phyloP scores from a whole-genome alignment of 2,888 invertebrate genomes.

The Prenolepis imparis region DNA sequence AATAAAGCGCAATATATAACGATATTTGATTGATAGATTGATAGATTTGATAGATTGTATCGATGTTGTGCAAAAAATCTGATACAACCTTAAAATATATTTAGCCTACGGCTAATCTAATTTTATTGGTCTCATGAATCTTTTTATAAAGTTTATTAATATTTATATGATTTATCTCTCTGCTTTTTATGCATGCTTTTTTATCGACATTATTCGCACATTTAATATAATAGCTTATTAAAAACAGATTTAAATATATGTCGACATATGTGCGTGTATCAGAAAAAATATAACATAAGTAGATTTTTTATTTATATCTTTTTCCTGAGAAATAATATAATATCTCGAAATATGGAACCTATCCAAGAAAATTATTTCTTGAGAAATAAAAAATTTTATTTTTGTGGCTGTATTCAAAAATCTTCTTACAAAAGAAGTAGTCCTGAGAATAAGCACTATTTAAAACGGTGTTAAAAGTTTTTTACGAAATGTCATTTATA shows the following conservation, averaged over 20 bases:
- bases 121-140: neutral
- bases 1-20: neutral
- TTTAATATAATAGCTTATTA: constrained; percentile 10
- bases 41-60: neutral
- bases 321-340: neutral
- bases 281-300: neutral
- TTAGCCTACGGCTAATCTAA: neutral
- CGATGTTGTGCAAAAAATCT: neutral
- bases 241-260: neutral
- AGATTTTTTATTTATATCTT: neutral
- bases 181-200: neutral
- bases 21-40: too few species aligned
- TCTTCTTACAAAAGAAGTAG: neutral
- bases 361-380: neutral
- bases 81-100: neutral
- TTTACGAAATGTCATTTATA: neutral
- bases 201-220: neutral
- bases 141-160: constrained; percentile 29
- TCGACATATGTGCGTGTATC: neutral
- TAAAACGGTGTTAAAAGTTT: neutral
- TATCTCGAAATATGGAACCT: neutral
- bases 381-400: constrained; percentile 24
- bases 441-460: neutral
- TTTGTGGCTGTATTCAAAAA: neutral
- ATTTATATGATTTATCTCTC: constrained; percentile 23